These are phyloP conservation scores for Apistogramma diplotaenia DNA, from an alignment of 2,113 vertebrate genomes.

Conservation along the genomic window DNA sequence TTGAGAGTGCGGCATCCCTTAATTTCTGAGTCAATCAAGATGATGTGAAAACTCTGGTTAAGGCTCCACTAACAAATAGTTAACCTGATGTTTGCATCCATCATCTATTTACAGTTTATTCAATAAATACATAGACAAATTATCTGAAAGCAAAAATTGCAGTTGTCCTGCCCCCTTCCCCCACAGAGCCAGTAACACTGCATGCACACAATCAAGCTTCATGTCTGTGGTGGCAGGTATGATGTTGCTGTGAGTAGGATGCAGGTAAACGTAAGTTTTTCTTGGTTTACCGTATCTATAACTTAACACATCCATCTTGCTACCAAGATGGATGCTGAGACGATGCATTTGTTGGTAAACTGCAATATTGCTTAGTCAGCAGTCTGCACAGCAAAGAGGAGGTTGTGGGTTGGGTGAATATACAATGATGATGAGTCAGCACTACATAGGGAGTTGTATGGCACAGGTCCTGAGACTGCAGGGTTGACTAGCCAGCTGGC, in stretches of 20 bases:
- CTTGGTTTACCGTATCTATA: not conserved
- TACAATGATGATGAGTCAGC: constrained; percentile 45
- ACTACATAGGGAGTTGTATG: constrained; percentile 5
- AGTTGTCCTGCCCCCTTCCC: not conserved
- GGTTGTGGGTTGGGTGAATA: not conserved
- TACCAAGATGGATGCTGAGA: not conserved
- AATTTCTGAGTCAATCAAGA: not conserved
- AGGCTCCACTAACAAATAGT: not conserved
- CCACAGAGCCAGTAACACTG: not conserved
- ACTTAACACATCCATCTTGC: not conserved
- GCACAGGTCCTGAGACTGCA: constrained; percentile 7
- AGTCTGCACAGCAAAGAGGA: not conserved
- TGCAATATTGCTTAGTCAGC: constrained; percentile 1
- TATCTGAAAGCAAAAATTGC: not conserved
- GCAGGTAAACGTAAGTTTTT: not conserved
- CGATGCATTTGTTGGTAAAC: not conserved
- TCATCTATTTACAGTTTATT: not conserved
- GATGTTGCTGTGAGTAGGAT: not conserved
- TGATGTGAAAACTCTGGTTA: not conserved
- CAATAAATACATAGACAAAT: not conserved
- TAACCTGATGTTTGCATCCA: not conserved
- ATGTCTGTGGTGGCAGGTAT: not conserved
- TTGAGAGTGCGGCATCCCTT: not conserved
- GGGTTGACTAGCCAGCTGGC: constrained; percentile 33
- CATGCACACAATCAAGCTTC: not conserved